Evolutionary conservation across 2,888 invertebrate species (phyloP), one percentile per base, ranked within the genome.

Genomic region (Gymnocheta viridis): DNA sequence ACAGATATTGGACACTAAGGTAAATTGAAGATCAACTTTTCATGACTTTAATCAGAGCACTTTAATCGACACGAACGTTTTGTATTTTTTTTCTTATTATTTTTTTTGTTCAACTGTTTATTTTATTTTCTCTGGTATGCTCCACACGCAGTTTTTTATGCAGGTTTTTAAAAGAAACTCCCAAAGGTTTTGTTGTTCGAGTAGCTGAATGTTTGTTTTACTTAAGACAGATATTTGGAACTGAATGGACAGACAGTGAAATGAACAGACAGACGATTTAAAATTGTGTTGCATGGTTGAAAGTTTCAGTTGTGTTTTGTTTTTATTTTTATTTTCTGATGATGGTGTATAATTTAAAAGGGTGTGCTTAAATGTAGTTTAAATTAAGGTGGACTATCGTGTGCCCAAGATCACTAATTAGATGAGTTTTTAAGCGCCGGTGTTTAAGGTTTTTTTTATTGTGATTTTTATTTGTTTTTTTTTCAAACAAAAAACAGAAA

Each of bases 61-160:
- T 86, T 87, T 86, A 86, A 87, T 87, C 87, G 87, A 86, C 87
- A 87, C 87, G 87, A 87, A 87, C 85, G 80, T 82, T 85, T 85
- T 85, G 85, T 86, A 41, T 60, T 38, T 78, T 51, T n/a, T 69
- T 66, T 58, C 38, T 24, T 9, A 41, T 69, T 27, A 27, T 32
- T 44, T 62, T 24, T 27, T 41, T 35, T 27, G 14, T 29, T 38
- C 38, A 58, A 56, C 41, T 69, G 62, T 62, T 72, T 32, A 56
- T 49, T 17, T 41, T 62, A 32, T 58, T 70, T 66, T 47, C 41
- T 10, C 62, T 44, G 67, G 38, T 41, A 35, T 74, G 81, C 85
- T 82, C 72, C 82, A 82, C 85, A 85, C 82, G 79, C 82, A 85
- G 78, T 72, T 66, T 83, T 74, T 70, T 58, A n/a, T n/a, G 60